Percentiles rank a stretch among this genome's conserved stretches.
phyloP scores from a whole-genome alignment of 2,113 vertebrate genomes.

The Plecotus auritus region DNA sequence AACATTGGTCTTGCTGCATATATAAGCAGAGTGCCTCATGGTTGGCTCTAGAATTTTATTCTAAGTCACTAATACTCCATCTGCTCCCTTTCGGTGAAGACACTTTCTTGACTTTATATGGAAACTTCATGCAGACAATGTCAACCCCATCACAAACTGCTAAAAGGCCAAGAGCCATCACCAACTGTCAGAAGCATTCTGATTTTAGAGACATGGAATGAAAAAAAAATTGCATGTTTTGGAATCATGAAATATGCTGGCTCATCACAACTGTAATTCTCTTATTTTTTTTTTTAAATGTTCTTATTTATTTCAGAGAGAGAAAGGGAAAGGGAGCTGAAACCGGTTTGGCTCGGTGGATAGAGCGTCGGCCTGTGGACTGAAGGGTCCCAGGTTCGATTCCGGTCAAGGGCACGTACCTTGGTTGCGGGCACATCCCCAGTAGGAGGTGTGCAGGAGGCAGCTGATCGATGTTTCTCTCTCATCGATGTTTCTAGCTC shows the following conservation, averaged over 20 bases:
- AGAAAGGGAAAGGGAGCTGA: too few species aligned
- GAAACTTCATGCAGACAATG: not conserved
- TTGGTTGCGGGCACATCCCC: too few species aligned
- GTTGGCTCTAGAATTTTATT: not conserved
- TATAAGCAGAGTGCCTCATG: not conserved
- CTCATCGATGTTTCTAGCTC: too few species aligned
- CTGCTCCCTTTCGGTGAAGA: not conserved
- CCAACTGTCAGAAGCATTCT: not conserved
- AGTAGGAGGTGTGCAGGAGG: too few species aligned
- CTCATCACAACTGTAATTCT: not conserved
- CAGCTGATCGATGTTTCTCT: too few species aligned
- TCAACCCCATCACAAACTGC: not conserved
- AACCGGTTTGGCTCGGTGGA: too few species aligned
- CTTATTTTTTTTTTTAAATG: too few species aligned
- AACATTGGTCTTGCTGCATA: not conserved
- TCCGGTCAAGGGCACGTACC: too few species aligned
- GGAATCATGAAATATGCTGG: not conserved
- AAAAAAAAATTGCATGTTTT: not conserved
- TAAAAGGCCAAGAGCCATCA: not conserved
- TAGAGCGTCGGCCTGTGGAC: too few species aligned
- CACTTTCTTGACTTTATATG: not conserved
- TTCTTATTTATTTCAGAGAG: too few species aligned
- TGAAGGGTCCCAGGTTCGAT: too few species aligned
- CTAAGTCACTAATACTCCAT: not conserved
- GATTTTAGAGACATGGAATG: not conserved